These are phyloP conservation scores for Acheta domesticus DNA, from an alignment of 2,888 invertebrate genomes.

Conservation along the genomic window DNA sequence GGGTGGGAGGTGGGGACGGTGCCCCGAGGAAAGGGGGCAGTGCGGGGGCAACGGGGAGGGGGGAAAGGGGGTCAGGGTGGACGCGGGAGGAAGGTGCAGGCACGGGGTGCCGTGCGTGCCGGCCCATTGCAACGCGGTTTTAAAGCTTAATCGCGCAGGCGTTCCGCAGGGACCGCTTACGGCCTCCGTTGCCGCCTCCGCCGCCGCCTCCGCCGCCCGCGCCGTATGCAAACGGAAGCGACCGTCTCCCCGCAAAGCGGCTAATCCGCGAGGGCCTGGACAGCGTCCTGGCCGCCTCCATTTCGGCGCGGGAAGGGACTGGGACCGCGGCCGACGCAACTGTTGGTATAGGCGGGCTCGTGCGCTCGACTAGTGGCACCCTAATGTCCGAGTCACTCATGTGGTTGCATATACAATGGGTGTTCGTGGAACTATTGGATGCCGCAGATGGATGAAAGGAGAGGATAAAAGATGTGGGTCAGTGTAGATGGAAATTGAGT, in stretches of 20 bases:
- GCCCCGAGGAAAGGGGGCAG: not conserved
- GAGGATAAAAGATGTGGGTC: no score
- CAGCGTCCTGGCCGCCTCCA: no score
- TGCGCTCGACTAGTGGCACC: no score
- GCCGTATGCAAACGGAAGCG: not conserved
- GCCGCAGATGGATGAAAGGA: no score
- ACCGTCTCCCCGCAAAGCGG: not conserved
- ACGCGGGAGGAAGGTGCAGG: not conserved
- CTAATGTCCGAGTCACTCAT: no score
- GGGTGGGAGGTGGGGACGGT: not conserved
- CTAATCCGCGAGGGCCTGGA: not conserved
- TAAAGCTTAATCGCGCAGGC: conserved; percentile 9
- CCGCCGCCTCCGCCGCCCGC: not conserved
- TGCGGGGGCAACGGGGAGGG: not conserved
- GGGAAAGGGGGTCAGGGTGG: not conserved
- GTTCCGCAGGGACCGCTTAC: not conserved
- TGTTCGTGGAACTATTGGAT: no score
- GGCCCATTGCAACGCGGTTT: conserved; percentile 7
- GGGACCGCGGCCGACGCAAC: no score
- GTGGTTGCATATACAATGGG: no score
- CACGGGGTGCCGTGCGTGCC: not conserved
- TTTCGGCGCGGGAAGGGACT: no score
- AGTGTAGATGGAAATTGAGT: no score
- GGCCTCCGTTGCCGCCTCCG: not conserved
- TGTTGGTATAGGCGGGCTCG: no score